phyloP scores from a whole-genome alignment of 35 echinoderm and acorn worm species.

The Heliocidaris erythrogramma region DNA sequence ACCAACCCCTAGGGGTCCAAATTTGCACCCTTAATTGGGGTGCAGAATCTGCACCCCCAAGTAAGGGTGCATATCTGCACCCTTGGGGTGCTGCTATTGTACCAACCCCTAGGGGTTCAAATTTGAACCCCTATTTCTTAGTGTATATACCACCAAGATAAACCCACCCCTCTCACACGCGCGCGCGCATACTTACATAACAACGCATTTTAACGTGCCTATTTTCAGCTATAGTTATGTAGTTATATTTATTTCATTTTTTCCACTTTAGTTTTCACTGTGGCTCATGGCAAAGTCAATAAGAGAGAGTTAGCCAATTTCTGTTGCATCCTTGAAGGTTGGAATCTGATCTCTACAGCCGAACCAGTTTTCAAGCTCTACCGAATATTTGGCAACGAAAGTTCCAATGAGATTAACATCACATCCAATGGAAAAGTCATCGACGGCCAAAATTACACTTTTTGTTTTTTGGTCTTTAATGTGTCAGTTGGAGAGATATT shows the following conservation, averaged over 20 bases:
- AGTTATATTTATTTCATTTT: neutral
- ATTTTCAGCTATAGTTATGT: neutral
- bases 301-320: neutral
- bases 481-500: neutral
- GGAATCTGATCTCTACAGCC: neutral
- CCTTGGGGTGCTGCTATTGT: too few relatives aligned
- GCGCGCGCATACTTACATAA: neutral
- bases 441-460: neutral
- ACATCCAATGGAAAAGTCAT: neutral
- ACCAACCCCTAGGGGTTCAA: too few relatives aligned
- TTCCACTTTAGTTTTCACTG: neutral
- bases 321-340: neutral
- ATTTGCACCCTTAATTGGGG: too few relatives aligned
- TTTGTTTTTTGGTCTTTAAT: neutral
- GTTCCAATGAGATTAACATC: neutral
- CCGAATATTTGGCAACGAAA: neutral
- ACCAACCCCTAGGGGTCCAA: too few relatives aligned
- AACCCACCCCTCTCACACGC: too few relatives aligned
- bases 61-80: too few relatives aligned
- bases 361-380: constrained; percentile 1
- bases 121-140: too few relatives aligned
- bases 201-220: neutral
- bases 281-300: neutral
- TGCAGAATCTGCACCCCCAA: too few relatives aligned
- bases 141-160: too few relatives aligned